Conservation (phyloP, 2,888 invertebrate genomes). For the Rhamnusium bicolor region DNA sequence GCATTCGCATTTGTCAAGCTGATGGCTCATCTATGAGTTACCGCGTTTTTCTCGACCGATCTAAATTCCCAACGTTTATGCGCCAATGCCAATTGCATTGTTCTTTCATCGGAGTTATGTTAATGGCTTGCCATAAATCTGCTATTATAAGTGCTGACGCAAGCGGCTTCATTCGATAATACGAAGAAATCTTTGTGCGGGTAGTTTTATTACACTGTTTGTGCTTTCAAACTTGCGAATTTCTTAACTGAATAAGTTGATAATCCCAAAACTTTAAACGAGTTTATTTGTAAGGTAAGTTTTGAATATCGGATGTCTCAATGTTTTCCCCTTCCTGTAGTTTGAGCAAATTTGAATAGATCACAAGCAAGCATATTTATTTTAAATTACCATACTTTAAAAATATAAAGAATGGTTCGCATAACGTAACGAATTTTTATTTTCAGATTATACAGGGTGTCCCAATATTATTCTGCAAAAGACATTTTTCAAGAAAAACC, state of each 20-base stretch:
- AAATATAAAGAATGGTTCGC: not conserved
- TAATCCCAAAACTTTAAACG: constrained; percentile 9
- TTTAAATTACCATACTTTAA: not conserved
- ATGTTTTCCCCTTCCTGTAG: constrained; percentile 4
- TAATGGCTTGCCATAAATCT: constrained; percentile 56
- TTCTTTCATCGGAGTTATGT: constrained; percentile 53
- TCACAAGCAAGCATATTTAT: constrained; percentile 1
- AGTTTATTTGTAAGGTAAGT: constrained; percentile 19
- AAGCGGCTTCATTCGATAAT: constrained; percentile 13
- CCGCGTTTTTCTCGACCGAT: constrained; percentile 32
- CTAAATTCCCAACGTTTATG: constrained; percentile 38
- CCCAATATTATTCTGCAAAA: too few relatives aligned
- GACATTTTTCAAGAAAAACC: too few relatives aligned
- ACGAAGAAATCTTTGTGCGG: constrained; percentile 15
- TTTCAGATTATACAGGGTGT: not conserved
- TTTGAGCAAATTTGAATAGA: constrained; percentile 4
- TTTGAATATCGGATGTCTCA: constrained; percentile 6
- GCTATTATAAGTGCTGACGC: constrained; percentile 36
- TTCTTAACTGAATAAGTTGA: not conserved
- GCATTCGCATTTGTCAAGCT: constrained; percentile 63
- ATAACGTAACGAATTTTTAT: not conserved
- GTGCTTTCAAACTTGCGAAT: not conserved
- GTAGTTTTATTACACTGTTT: constrained; percentile 29
- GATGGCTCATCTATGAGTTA: constrained; percentile 25
- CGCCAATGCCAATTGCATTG: constrained; percentile 50